These are phyloP conservation scores for Tridacna crocea DNA, from an alignment of 2,888 invertebrate species.

Conservation along the genomic window DNA sequence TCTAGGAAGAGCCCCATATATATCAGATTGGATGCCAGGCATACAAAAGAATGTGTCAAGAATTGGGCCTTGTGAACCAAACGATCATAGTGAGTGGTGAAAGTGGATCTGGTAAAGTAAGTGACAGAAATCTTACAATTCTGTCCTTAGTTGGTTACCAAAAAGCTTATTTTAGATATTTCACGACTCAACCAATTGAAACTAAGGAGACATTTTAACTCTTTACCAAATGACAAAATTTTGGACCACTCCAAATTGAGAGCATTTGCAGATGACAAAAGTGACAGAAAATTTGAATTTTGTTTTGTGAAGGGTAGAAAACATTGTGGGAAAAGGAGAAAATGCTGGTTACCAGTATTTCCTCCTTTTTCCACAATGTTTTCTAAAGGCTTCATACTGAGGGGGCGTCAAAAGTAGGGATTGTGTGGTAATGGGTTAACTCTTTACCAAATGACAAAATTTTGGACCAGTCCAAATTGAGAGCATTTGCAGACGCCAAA, in stretches of 20 bases:
- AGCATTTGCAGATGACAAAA: no score
- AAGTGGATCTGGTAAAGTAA: conserved; percentile 74
- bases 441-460: no score
- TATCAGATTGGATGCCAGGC: conserved; percentile 74
- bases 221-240: no score
- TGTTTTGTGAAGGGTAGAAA: no score
- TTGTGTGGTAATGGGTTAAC: no score
- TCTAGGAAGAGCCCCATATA: conserved; percentile 74
- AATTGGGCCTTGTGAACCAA: conserved; percentile 70
- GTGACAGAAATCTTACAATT: neutral
- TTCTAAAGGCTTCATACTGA: no score
- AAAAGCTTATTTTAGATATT: neutral
- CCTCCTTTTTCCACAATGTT: neutral
- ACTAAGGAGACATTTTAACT: no score
- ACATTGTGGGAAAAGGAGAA: neutral
- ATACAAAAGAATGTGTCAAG: conserved; percentile 63
- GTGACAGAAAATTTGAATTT: no score
- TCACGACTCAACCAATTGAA: neutral
- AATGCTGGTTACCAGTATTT: neutral
- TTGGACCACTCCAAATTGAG: no score
- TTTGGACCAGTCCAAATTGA: no score
- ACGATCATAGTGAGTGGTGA: conserved; percentile 81
- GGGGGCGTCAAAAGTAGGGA: no score
- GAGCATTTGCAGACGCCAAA: no score
- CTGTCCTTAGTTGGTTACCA: neutral